Evolutionary conservation across 2,888 invertebrate genomes (phyloP), one percentile per base, ranked within the genome.

Genomic region (Limulus polyphemus): DNA sequence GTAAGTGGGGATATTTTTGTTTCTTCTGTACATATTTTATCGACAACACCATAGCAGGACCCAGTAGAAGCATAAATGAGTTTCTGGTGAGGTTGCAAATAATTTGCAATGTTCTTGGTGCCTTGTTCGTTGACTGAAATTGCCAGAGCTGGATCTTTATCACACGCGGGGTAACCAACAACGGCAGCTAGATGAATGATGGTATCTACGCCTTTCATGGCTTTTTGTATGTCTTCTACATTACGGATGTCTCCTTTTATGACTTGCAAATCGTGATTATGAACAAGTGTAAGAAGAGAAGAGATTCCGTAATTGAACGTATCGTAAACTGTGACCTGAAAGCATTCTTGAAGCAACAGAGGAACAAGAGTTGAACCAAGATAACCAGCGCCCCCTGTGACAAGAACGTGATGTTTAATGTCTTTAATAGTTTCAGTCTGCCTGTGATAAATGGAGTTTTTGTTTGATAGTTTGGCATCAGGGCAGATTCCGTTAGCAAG

Each of bases 141-240:
- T 0, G 76, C 76, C 50, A 71, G 59, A 11, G 71, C 70, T 0
- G 73, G 74, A 57, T 75, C 72, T 58, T 72, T 71, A 62, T 75
- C 75, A 62, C 76, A 76, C 4, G 76, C 76, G 7, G 76, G 76
- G 63, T 75, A 76, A 11, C 76, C 76, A 10, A 76, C 76, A 51
- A 76, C 72, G 48, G 76, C 76, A 1, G 76, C 76, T 62, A 76
- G 64, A 64, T 76, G 76, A 54, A 76, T 70, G 16, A 76, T 71
- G 11, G 69, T 72, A 58, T 69, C 71, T 4, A 65, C 67, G n/a
- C 70, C 70, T 57, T 72, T 70, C 68, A 75, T 65, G 1, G 68
- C 73, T 47, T 67, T 51, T 2, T 65, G 69, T 52, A 76, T 64
- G 12, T 65, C 58, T 14, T 64, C 68, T 56, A 68, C 68, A 61